Percentiles rank a stretch among this genome's conserved stretches.
Evolutionary conservation across 1,140 invertebrate species (phyloP).

Genomic region (Leptonema lineaticorne): DNA sequence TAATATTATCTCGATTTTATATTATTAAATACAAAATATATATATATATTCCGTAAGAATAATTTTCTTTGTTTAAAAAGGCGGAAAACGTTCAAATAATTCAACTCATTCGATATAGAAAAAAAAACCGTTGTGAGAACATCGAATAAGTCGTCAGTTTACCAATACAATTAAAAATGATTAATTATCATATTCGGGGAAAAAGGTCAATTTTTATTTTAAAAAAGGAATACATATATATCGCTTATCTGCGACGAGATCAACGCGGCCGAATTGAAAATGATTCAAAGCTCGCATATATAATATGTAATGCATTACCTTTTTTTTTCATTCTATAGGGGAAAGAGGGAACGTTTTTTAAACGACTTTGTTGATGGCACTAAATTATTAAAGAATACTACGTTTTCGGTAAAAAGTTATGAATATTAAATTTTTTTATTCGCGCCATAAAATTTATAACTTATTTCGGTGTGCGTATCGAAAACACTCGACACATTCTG

Average conservation of each 20-base stretch:
- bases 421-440: not conserved
- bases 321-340: conserved; percentile 1
- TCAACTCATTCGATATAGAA: too few species aligned
- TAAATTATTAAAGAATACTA: conserved; percentile 1
- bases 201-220: conserved; percentile 9
- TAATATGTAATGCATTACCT: not conserved
- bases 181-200: not conserved
- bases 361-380: not conserved
- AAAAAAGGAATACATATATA: not conserved
- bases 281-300: not conserved
- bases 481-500: not conserved
- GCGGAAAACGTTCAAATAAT: too few species aligned
- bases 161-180: conserved; percentile 24
- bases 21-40: not conserved
- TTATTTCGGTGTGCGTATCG: not conserved
- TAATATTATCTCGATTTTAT: not conserved
- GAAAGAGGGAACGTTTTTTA: not conserved
- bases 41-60: too few species aligned
- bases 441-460: not conserved
- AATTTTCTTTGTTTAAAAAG: too few species aligned
- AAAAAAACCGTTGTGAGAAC: not conserved
- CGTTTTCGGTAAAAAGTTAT: too few species aligned
- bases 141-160: not conserved
- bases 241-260: conserved; percentile 8
- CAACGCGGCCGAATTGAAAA: conserved; percentile 7